Conservation (phyloP, 64 coral and sea anemone genomes). For the Montipora cactus region DNA sequence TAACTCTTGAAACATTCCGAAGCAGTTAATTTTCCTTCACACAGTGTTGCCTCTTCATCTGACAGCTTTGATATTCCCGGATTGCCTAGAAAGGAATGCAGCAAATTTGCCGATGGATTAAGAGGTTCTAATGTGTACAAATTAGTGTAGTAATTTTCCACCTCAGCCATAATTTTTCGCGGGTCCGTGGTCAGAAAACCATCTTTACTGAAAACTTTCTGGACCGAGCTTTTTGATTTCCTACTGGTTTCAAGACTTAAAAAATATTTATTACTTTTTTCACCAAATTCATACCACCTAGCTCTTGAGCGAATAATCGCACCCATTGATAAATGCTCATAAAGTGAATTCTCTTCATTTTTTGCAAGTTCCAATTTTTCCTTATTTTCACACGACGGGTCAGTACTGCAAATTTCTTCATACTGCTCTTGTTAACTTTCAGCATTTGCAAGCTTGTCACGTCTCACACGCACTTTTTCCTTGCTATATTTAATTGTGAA, state of each 20-base stretch:
- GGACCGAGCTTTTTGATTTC: constrained; percentile 21
- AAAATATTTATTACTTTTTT: neutral
- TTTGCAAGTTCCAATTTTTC: neutral
- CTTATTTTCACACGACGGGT: neutral
- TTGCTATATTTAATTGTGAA: constrained; percentile 58
- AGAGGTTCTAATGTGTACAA: neutral
- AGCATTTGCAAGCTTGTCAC: neutral
- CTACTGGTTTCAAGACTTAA: constrained; percentile 7
- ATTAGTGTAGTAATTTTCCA: constrained; percentile 19
- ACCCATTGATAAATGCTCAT: constrained; percentile 1
- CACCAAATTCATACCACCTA: no score
- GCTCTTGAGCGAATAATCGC: no score
- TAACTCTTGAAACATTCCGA: constrained; percentile 25
- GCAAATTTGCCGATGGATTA: neutral
- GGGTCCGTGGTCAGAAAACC: neutral
- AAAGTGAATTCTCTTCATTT: constrained; percentile 17
- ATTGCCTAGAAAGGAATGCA: neutral
- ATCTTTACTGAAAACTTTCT: constrained; percentile 27
- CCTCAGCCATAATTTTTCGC: neutral
- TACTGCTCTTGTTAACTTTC: neutral
- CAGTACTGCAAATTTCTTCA: neutral
- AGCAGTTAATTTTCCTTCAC: constrained; percentile 2
- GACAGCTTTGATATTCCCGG: neutral
- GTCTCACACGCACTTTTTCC: constrained; percentile 26
- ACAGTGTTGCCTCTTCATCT: neutral